Percentiles rank a stretch among this genome's conserved stretches.
Evolutionary conservation across 2,888 invertebrate species (phyloP).

Genomic region (Heliconius aoede): DNA sequence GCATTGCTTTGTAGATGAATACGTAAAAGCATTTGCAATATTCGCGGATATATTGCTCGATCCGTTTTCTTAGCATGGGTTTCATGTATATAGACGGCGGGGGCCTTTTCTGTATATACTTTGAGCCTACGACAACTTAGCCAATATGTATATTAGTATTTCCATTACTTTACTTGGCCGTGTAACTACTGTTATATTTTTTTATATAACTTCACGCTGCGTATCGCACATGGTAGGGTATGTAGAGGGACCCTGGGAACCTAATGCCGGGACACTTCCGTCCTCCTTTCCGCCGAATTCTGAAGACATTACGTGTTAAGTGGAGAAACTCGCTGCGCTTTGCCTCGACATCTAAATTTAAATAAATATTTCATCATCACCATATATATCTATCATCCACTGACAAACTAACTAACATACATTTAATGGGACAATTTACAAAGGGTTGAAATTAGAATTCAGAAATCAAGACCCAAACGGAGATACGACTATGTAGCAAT

Average conservation of each 20-base stretch:
- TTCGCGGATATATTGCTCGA: slow-evolving; percentile 46
- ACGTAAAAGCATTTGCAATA: slow-evolving; percentile 47
- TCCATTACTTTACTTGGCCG: not conserved
- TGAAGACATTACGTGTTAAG: too few relatives aligned
- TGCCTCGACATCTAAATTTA: too few relatives aligned
- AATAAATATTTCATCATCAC: too few relatives aligned
- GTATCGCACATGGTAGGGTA: too few relatives aligned
- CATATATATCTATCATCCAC: not conserved
- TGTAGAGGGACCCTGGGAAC: too few relatives aligned
- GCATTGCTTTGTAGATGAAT: slow-evolving; percentile 48
- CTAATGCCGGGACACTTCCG: too few relatives aligned
- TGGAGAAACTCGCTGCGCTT: too few relatives aligned
- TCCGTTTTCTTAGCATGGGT: slow-evolving; percentile 45
- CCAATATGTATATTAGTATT: not conserved
- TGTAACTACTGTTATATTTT: not conserved
- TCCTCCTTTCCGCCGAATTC: too few relatives aligned
- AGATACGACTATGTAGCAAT: slow-evolving; percentile 20
- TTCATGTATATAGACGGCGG: slow-evolving; percentile 40
- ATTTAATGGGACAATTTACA: slow-evolving; percentile 26
- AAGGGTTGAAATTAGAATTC: slow-evolving; percentile 23
- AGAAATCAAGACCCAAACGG: slow-evolving; percentile 24
- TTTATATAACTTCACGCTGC: not conserved
- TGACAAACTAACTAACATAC: slow-evolving; percentile 10
- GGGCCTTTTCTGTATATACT: slow-evolving; percentile 23
- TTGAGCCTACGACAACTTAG: slow-evolving; percentile 4